Evolutionary conservation across 2,113 vertebrate species (phyloP), one percentile per base, ranked within the genome.

Genomic region (Cepphus grylle): DNA sequence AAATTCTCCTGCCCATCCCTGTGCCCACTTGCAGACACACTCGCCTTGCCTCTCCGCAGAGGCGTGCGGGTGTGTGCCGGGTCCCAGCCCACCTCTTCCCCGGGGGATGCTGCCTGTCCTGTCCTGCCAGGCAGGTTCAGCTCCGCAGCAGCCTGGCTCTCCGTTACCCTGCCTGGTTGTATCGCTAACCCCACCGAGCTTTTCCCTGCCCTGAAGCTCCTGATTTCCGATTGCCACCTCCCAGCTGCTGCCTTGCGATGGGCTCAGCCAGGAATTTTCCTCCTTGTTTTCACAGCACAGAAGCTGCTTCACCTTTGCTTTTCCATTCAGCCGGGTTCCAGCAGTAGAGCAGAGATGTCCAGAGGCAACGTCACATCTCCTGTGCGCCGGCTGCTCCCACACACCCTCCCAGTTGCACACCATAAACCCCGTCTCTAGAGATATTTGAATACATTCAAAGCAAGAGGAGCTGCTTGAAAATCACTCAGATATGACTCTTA

Each of bases 381-480:
- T 3, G 20, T 6, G 55, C 4, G 0, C 40, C 4, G 0, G 23
- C 71, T 71, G 84, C 50, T 45, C 58, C 45, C 7, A 1, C 21
- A 11, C 47, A 25, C 36, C 43, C 85, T 83, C 43, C 56, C 40
- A 5, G 21, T 5, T 76, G 49, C 62, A 30, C 10, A 2, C 15
- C 27, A 11, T 16, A 42, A 85, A 62, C 55, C 7, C 29, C 42
- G 5, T 85, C 53, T 62, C 61, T 42, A 30, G 40, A 62, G 32
- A 49, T 14, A 49, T 10, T 53, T 47, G 13, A 80, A n/a, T 32
- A 49, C 27, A 18, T 67, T 67, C 52, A 36, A 17, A 55, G n/a
- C 29, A 66, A 73, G 45, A 66, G 58, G 52, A 40, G 30, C 45
- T 61, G 52, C 72, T 50, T 42, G 66, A 23, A 53, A 79, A 66